Evolutionary conservation across 1,140 invertebrate species (phyloP).

Genomic region (Drosophila nigromelanica): DNA sequence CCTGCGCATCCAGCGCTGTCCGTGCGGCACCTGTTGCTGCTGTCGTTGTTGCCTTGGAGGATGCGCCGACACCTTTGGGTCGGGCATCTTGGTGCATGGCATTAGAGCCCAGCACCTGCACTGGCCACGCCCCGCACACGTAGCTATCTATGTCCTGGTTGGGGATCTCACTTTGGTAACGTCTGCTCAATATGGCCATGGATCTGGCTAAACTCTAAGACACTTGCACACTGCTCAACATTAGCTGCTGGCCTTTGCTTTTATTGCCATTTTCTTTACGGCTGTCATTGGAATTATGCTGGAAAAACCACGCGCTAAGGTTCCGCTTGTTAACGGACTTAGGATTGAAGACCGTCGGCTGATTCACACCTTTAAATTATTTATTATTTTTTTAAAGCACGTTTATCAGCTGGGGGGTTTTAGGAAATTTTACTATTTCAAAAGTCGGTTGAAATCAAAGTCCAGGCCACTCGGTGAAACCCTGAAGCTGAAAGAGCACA

Average conservation of each 20-base stretch:
- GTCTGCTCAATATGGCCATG: constrained; percentile 34
- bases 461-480: too few relatives aligned
- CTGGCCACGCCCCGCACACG: constrained; percentile 15
- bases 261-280: neutral
- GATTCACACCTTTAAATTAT: neutral
- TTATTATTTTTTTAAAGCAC: neutral
- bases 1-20: constrained; percentile 55
- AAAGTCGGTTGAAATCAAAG: neutral
- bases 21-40: constrained; percentile 10
- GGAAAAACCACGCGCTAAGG: constrained; percentile 11
- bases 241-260: neutral
- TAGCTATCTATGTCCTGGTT: constrained; percentile 15
- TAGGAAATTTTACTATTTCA: neutral
- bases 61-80: constrained; percentile 43
- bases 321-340: constrained; percentile 9
- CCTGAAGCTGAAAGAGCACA: too few relatives aligned
- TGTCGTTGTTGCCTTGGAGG: constrained; percentile 15
- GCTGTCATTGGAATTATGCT: neutral
- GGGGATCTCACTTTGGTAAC: constrained; percentile 13
- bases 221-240: constrained; percentile 3
- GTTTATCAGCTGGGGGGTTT: neutral
- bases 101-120: constrained; percentile 36
- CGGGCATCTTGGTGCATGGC: constrained; percentile 79
- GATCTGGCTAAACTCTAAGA: neutral
- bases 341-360: constrained; percentile 1